Conservation (phyloP, 1,140 invertebrate species). For the Uloborus diversus region DNA sequence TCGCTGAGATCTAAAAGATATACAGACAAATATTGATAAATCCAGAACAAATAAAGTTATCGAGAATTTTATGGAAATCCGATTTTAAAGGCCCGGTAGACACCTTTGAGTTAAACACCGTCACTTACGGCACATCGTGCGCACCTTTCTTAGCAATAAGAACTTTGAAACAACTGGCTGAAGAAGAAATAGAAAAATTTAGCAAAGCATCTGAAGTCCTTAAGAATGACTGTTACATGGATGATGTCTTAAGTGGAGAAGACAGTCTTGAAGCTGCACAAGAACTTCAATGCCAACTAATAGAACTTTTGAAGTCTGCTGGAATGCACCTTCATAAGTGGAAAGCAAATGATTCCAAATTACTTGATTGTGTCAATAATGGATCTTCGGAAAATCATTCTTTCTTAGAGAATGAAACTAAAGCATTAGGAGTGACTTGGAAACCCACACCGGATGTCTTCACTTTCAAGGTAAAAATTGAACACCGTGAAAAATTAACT, state of each 20-base stretch:
- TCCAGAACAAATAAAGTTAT: background rate
- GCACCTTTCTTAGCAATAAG: slow-evolving; percentile 59
- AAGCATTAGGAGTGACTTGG: background rate
- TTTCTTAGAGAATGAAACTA: background rate
- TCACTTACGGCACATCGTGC: slow-evolving; percentile 62
- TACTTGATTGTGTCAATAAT: background rate
- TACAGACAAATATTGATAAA: background rate
- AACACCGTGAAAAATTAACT: background rate
- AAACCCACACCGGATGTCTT: background rate
- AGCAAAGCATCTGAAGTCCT: slow-evolving; percentile 52
- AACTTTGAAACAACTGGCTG: slow-evolving; percentile 59
- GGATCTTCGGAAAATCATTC: background rate
- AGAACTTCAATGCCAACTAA: background rate
- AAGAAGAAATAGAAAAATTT: slow-evolving; percentile 58
- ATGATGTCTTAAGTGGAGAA: background rate
- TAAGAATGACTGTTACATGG: slow-evolving; percentile 38
- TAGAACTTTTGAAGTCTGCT: background rate
- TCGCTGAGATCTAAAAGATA: background rate
- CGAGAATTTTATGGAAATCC: slow-evolving; percentile 37
- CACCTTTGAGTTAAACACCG: slow-evolving; percentile 47
- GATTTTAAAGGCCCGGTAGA: background rate
- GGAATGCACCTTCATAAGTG: background rate
- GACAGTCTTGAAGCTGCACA: background rate
- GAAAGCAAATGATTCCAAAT: background rate
- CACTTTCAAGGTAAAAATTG: background rate